phyloP scores from a whole-genome alignment of 2,797 vertebrate species.

The Diceros bicornis region DNA sequence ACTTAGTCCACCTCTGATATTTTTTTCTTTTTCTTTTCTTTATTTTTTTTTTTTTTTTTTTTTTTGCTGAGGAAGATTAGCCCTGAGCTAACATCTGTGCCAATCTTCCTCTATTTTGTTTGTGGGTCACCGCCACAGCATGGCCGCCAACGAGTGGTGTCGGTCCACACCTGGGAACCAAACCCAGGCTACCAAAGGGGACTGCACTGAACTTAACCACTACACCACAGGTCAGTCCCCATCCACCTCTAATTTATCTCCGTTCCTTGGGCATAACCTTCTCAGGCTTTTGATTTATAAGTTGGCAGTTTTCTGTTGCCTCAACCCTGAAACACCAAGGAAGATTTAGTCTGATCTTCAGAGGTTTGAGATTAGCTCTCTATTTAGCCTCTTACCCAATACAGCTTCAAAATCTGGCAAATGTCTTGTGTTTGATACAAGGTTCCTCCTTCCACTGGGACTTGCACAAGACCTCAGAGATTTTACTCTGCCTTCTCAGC shows the following conservation, averaged over 20 bases:
- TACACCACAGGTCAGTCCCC: too few relatives aligned
- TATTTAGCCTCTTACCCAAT: neutral
- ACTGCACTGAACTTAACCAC: too few relatives aligned
- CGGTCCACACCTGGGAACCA: too few relatives aligned
- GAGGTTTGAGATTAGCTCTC: constrained; percentile 29
- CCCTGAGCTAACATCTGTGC: too few relatives aligned
- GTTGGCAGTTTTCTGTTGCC: constrained; percentile 26
- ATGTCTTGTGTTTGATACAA: neutral
- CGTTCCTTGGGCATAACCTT: neutral
- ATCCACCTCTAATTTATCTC: neutral
- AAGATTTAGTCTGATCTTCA: neutral
- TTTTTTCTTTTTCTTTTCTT: too few relatives aligned
- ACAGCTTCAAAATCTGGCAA: neutral
- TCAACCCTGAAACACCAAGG: neutral
- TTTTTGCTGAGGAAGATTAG: too few relatives aligned
- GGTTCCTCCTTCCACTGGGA: neutral
- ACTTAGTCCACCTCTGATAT: neutral
- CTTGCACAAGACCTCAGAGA: neutral
- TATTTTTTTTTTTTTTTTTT: too few relatives aligned
- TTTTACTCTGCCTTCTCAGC: neutral
- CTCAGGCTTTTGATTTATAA: constrained; percentile 45
- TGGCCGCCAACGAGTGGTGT: too few relatives aligned
- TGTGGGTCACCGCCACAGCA: too few relatives aligned
- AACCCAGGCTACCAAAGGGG: too few relatives aligned
- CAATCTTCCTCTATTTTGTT: too few relatives aligned